These are phyloP conservation scores for Chaetogeoica ovagalla DNA, from an alignment of 2,888 invertebrate species.

Conservation along the genomic window DNA sequence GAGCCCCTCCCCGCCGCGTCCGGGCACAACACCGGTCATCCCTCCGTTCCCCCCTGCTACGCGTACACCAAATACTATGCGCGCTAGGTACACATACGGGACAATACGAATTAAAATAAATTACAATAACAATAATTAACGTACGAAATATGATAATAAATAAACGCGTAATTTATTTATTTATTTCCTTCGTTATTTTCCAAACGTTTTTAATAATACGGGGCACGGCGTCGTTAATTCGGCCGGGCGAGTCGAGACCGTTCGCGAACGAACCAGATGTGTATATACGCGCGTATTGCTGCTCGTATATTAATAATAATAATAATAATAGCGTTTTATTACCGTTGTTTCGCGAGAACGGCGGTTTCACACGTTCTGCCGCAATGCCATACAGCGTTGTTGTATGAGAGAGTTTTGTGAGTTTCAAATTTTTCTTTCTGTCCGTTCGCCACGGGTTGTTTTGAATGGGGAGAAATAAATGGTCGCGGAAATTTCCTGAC, in stretches of 20 bases:
- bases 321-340: background rate
- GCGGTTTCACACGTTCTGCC: constrained; percentile 13
- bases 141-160: background rate
- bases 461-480: no score
- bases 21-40: background rate
- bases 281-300: background rate
- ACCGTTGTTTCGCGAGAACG: background rate
- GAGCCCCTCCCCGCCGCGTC: background rate
- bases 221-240: constrained; percentile 16
- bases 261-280: constrained; percentile 15
- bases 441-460: no score
- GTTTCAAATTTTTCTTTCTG: no score
- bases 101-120: constrained; percentile 45
- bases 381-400: no score
- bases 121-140: constrained; percentile 33
- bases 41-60: background rate
- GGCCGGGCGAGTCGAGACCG: background rate
- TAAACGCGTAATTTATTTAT: constrained; percentile 2
- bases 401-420: constrained; percentile 10
- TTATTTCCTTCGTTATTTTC: background rate
- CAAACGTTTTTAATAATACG: constrained; percentile 3
- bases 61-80: no score
- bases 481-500: no score
- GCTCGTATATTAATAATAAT: constrained; percentile 16
- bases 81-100: background rate